phyloP scores from a whole-genome alignment of 2,888 invertebrate genomes.

The Oithona nana region DNA sequence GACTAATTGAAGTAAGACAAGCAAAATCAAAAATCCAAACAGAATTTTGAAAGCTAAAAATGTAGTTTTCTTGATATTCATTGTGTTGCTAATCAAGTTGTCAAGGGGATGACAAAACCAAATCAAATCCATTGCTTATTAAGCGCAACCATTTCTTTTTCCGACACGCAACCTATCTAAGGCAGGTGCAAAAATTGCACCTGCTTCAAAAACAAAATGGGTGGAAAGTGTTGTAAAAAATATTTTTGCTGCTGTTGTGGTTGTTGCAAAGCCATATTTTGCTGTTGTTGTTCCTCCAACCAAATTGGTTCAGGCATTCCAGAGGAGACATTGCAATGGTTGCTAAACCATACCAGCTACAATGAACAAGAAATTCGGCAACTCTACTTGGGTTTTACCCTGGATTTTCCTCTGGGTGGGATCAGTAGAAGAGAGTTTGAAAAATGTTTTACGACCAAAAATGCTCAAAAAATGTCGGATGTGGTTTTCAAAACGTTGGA shows the following conservation, averaged over 20 bases:
- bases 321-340: neutral
- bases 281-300: neutral
- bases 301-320: neutral
- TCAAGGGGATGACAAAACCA: too few relatives aligned
- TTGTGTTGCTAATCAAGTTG: too few relatives aligned
- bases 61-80: too few relatives aligned
- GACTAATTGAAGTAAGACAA: too few relatives aligned
- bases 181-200: too few relatives aligned
- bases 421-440: neutral
- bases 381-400: neutral
- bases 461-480: conserved; percentile 1
- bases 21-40: too few relatives aligned
- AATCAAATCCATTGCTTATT: too few relatives aligned
- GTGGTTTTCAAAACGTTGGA: conserved; percentile 1
- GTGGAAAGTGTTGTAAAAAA: neutral
- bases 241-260: neutral
- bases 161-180: too few relatives aligned
- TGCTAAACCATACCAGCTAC: neutral
- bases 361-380: neutral
- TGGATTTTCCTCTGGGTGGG: neutral
- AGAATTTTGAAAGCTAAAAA: too few relatives aligned
- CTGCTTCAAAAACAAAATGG: too few relatives aligned
- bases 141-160: too few relatives aligned
- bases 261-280: too few relatives aligned
- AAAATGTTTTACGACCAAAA: neutral